Conservation (phyloP, 64 coral and sea anemone species). For the Platygyra sinensis region DNA sequence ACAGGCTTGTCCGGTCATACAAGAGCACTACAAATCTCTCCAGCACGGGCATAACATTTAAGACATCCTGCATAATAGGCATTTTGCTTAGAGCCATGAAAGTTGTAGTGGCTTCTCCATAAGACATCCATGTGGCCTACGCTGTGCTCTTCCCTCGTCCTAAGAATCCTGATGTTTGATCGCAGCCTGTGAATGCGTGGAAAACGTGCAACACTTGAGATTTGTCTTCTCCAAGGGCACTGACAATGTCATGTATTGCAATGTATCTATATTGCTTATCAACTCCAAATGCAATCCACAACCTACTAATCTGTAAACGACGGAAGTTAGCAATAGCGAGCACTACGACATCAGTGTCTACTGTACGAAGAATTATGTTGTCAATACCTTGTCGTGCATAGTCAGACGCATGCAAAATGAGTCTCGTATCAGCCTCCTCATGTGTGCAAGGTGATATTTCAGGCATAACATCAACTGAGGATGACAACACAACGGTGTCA, state of each 20-base stretch:
- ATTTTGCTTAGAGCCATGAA: slow-evolving; percentile 26
- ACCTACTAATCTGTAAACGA: not conserved
- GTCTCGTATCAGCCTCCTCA: slow-evolving; percentile 58
- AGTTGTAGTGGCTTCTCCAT: slow-evolving; percentile 49
- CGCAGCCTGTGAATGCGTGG: slow-evolving; percentile 67
- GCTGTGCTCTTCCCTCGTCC: slow-evolving; percentile 26
- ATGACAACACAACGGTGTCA: slow-evolving; percentile 26
- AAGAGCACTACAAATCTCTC: slow-evolving; percentile 74
- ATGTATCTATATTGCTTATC: slow-evolving; percentile 53
- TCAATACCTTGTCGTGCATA: slow-evolving; percentile 25
- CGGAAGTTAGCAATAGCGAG: slow-evolving; percentile 29
- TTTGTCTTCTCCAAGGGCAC: not conserved
- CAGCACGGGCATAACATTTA: slow-evolving; percentile 43
- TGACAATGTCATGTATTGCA: slow-evolving; percentile 37
- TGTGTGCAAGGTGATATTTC: slow-evolving; percentile 40
- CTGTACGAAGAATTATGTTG: slow-evolving; percentile 38
- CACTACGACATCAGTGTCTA: slow-evolving; percentile 62
- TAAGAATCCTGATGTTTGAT: slow-evolving; percentile 11
- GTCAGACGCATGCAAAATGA: slow-evolving; percentile 20
- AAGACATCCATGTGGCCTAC: slow-evolving; percentile 61
- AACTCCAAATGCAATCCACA: slow-evolving; percentile 57
- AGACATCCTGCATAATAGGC: slow-evolving; percentile 33
- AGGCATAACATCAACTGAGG: not conserved
- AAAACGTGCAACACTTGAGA: slow-evolving; percentile 47
- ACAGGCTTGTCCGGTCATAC: slow-evolving; percentile 57